A percentile compares a stretch with the other conserved stretches of the same genome.
These are phyloP conservation scores for Phortica variegata DNA, from an alignment of 1,140 invertebrate species.

Conservation along the genomic window DNA sequence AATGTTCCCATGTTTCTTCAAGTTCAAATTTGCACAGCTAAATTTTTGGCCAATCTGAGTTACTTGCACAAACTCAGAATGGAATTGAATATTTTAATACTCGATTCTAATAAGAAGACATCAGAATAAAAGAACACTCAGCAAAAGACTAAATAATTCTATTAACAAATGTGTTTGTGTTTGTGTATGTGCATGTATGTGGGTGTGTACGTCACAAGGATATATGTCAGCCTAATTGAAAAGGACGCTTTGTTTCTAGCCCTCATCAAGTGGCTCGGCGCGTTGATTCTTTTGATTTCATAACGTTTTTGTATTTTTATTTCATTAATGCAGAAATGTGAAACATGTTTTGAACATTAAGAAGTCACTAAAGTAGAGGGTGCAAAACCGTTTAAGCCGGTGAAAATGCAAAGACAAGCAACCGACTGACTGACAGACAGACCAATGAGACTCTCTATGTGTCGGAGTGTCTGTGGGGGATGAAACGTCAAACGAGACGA, in stretches of 20 bases:
- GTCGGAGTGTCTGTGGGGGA: neutral
- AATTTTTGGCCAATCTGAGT: too few species aligned
- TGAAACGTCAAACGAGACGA: neutral
- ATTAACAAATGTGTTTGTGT: neutral
- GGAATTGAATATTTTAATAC: neutral
- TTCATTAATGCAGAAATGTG: neutral
- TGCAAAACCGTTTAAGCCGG: too few species aligned
- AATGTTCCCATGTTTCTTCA: too few species aligned
- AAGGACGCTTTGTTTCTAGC: neutral
- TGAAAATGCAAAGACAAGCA: too few species aligned
- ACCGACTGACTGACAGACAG: too few species aligned
- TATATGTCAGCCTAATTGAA: neutral
- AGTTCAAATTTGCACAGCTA: too few species aligned
- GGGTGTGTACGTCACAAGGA: neutral
- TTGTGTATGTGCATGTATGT: neutral
- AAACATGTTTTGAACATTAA: neutral
- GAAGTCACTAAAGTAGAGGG: neutral
- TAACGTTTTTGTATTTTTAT: neutral
- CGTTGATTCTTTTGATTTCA: neutral
- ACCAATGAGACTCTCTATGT: too few species aligned
- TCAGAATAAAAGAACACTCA: neutral
- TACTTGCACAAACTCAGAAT: neutral
- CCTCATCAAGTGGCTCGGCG: neutral
- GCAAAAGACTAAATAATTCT: neutral
- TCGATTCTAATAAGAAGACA: neutral